A percentile compares a stretch with the other conserved stretches of the same genome.
Conservation (phyloP, 2,113 vertebrate genomes). For the Okapia johnstoni region DNA sequence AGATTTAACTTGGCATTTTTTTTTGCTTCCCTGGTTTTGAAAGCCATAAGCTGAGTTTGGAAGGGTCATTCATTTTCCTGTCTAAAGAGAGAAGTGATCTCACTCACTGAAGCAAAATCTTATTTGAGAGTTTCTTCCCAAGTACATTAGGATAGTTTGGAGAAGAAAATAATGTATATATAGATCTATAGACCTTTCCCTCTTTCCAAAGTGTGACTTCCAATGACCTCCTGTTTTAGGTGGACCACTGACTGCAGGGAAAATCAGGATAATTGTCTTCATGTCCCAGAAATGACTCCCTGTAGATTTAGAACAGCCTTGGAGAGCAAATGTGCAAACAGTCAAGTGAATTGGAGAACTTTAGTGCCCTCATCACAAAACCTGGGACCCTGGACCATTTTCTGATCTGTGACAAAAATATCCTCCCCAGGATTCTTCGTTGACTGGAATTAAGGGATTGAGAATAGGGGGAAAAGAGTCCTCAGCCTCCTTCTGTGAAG, state of each 20-base stretch:
- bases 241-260: background rate
- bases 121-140: background rate
- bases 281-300: background rate
- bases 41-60: background rate
- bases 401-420: background rate
- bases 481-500: background rate
- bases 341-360: background rate
- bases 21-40: background rate
- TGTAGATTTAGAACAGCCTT: background rate
- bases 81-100: background rate
- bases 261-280: background rate
- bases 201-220: background rate
- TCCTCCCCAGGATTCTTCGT: background rate
- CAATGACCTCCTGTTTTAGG: background rate
- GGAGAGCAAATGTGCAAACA: background rate
- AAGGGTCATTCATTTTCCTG: background rate
- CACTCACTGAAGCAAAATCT: background rate
- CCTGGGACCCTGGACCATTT: background rate
- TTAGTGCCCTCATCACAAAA: background rate
- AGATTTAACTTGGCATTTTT: background rate
- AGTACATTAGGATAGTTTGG: background rate
- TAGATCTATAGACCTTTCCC: fast-evolving
- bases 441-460: background rate
- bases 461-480: background rate
- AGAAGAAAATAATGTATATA: background rate